Percentiles rank a stretch among this genome's conserved stretches.
Evolutionary conservation across 1,140 invertebrate species (phyloP).

Genomic region (Drosophila grimshawi): DNA sequence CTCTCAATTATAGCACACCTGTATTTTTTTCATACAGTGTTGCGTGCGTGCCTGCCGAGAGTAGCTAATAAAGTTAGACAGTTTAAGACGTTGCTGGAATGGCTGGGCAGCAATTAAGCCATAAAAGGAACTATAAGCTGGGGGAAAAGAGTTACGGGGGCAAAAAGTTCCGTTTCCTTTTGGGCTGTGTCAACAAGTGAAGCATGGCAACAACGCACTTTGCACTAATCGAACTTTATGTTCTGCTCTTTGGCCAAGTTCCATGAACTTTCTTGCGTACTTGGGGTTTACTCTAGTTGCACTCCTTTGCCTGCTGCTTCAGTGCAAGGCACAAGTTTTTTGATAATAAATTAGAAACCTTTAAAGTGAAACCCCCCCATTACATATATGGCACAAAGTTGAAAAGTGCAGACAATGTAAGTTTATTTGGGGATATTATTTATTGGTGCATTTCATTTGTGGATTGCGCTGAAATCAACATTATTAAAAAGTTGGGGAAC

Average conservation of each 20-base stretch:
- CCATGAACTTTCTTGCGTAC: slow-evolving; percentile 33
- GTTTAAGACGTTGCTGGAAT: slow-evolving; percentile 39
- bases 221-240: slow-evolving; percentile 54
- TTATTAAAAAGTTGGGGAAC: neutral
- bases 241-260: slow-evolving; percentile 36
- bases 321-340: slow-evolving; percentile 16
- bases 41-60: slow-evolving; percentile 41
- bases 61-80: slow-evolving; percentile 62
- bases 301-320: slow-evolving; percentile 9
- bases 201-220: slow-evolving; percentile 48
- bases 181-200: slow-evolving; percentile 44
- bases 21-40: slow-evolving; percentile 19
- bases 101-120: slow-evolving; percentile 44
- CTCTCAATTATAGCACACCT: neutral
- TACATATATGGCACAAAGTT: slow-evolving; percentile 15
- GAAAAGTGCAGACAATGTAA: slow-evolving; percentile 20
- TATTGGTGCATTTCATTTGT: slow-evolving; percentile 12
- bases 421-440: slow-evolving; percentile 24
- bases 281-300: slow-evolving; percentile 7
- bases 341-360: slow-evolving; percentile 38
- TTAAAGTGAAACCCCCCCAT: slow-evolving; percentile 36
- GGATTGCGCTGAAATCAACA: neutral
- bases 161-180: slow-evolving; percentile 27
- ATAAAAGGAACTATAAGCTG: slow-evolving; percentile 55
- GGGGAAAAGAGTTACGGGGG: slow-evolving; percentile 1